Conservation (phyloP, 2,797 vertebrate species). For the Coracias cyanogaster region DNA sequence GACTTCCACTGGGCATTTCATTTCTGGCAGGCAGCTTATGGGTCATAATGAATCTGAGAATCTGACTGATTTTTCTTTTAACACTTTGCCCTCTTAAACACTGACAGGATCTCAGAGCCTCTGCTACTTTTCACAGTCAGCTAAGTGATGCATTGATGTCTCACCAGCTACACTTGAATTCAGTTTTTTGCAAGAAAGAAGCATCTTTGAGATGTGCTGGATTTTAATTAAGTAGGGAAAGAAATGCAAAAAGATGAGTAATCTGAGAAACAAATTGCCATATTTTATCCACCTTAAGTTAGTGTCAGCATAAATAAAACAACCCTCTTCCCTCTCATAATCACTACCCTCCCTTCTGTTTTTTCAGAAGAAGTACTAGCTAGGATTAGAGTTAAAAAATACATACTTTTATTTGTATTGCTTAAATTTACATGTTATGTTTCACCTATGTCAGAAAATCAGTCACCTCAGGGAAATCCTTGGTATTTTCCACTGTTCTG, state of each 20-base stretch:
- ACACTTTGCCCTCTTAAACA: conserved; percentile 40
- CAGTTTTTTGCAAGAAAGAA: conserved; percentile 28
- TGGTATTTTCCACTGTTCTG: neutral
- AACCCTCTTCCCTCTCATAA: neutral
- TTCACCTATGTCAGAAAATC: neutral
- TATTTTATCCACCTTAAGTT: neutral
- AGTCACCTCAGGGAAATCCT: neutral
- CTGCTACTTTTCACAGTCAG: conserved; percentile 20
- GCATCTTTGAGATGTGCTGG: conserved; percentile 29
- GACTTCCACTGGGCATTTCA: conserved; percentile 19
- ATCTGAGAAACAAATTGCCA: neutral
- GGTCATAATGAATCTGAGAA: conserved; percentile 42
- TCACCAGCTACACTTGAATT: neutral
- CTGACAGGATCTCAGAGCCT: neutral
- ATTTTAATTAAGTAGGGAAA: neutral
- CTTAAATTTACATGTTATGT: neutral
- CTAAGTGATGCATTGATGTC: neutral
- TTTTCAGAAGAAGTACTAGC: neutral
- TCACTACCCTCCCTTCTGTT: neutral
- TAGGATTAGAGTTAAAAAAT: neutral
- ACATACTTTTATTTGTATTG: neutral
- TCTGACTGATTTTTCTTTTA: conserved; percentile 49
- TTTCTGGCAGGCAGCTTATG: conserved; percentile 1
- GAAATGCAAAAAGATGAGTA: neutral
- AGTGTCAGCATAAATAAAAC: conserved; percentile 11